A percentile compares a stretch with the other conserved stretches of the same genome.
Conservation (phyloP, 2,888 invertebrate species). For the Drosophila maculinotata region DNA sequence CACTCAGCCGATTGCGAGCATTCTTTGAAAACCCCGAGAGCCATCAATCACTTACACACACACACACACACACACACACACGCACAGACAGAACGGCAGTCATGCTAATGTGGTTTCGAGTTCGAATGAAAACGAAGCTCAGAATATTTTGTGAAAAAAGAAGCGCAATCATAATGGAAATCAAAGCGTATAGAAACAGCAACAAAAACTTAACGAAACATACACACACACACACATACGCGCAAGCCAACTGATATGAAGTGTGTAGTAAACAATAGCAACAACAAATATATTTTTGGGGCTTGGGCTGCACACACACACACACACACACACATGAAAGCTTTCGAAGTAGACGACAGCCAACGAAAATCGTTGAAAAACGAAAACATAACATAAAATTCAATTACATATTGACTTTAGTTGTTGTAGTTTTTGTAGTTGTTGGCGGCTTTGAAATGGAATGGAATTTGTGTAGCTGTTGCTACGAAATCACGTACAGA, state of each 20-base stretch:
- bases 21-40: slow-evolving; percentile 62
- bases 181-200: slow-evolving; percentile 46
- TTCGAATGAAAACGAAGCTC: slow-evolving; percentile 65
- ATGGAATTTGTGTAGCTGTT: slow-evolving; percentile 58
- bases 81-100: slow-evolving; percentile 14
- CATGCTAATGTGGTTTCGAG: slow-evolving; percentile 57
- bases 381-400: slow-evolving; percentile 59
- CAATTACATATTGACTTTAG: slow-evolving; percentile 57
- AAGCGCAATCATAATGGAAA: slow-evolving; percentile 64
- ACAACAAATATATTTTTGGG: slow-evolving; percentile 19
- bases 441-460: slow-evolving; percentile 55
- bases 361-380: slow-evolving; percentile 63
- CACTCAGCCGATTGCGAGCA: slow-evolving; percentile 45
- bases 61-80: slow-evolving; percentile 3
- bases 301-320: slow-evolving; percentile 35
- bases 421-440: slow-evolving; percentile 34
- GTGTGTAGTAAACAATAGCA: slow-evolving; percentile 52
- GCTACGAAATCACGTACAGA: slow-evolving; percentile 63
- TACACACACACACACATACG: slow-evolving; percentile 7
- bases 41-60: slow-evolving; percentile 56
- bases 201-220: slow-evolving; percentile 22
- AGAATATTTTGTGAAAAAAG: slow-evolving; percentile 56
- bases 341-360: slow-evolving; percentile 59
- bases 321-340: slow-evolving; percentile 47
- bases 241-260: slow-evolving; percentile 37